Percentiles rank a stretch among this genome's conserved stretches.
These are phyloP conservation scores for Eumacrocentrus americanus DNA, from an alignment of 2,888 invertebrate genomes.

Conservation along the genomic window DNA sequence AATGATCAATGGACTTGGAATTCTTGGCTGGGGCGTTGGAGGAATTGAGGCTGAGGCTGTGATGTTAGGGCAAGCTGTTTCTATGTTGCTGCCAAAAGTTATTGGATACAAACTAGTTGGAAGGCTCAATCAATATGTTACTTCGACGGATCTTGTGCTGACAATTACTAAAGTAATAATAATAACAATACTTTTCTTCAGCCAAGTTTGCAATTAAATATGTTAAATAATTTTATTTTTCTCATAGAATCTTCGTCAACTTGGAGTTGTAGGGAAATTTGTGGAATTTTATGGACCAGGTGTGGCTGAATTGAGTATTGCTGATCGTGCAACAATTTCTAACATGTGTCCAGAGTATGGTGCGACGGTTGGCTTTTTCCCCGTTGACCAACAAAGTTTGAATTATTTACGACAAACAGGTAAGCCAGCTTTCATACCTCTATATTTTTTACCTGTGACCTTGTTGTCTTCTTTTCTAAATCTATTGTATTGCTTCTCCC, in stretches of 20 bases:
- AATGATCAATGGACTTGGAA: constrained; percentile 97
- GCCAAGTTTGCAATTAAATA: too few relatives aligned
- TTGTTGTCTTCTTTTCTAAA: too few relatives aligned
- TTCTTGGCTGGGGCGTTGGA: constrained; percentile 96
- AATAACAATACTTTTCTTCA: too few relatives aligned
- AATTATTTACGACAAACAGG: constrained; percentile 87
- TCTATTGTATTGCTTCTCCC: neutral
- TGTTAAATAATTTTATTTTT: too few relatives aligned
- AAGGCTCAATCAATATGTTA: constrained; percentile 79
- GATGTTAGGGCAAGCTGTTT: constrained; percentile 97
- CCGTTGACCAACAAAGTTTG: constrained; percentile 82
- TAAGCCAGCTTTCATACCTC: constrained; percentile 52
- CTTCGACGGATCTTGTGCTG: constrained; percentile 95
- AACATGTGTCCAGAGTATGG: constrained; percentile 99
- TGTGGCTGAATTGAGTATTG: constrained; percentile 87
- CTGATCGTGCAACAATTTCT: constrained; percentile 96
- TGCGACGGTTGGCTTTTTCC: constrained; percentile 95
- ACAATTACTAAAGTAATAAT: constrained; percentile 89
- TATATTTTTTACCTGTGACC: neutral
- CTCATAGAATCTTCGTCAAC: constrained; percentile 70
- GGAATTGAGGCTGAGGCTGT: constrained; percentile 99
- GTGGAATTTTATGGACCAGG: constrained; percentile 99
- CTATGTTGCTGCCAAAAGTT: constrained; percentile 95
- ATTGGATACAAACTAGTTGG: constrained; percentile 92
- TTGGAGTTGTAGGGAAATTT: constrained; percentile 98